Conservation (phyloP, 2,113 vertebrate species). For the Bubo blakistoni region DNA sequence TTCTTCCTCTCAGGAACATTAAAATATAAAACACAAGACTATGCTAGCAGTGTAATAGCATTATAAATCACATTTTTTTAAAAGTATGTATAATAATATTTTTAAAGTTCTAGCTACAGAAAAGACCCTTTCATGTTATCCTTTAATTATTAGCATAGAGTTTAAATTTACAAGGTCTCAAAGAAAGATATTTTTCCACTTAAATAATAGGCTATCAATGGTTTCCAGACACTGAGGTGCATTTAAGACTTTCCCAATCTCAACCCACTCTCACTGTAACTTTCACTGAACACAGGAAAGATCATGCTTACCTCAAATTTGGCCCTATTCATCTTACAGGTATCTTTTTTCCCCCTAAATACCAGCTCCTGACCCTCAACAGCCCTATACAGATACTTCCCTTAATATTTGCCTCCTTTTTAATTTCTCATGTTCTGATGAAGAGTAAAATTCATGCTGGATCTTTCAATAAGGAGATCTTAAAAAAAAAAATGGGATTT, state of each 20-base stretch:
- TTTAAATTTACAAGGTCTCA: not conserved
- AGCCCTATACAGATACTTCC: not conserved
- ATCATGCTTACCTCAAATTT: not conserved
- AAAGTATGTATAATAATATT: not conserved
- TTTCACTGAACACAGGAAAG: not conserved
- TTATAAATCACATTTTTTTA: not conserved
- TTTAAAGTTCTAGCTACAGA: not conserved
- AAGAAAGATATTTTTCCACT: not conserved
- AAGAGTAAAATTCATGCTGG: not conserved
- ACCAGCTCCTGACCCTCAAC: not conserved
- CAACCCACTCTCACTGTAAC: fast-evolving
- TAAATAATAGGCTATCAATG: not conserved
- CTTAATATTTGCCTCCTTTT: not conserved
- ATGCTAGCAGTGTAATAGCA: not conserved
- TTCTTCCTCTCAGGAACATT: not conserved
- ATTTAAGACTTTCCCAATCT: not conserved
- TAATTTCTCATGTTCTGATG: not conserved
- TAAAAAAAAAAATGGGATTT: not conserved
- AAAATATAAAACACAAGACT: not conserved
- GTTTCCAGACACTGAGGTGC: not conserved
- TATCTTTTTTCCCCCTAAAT: not conserved
- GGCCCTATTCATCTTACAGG: not conserved
- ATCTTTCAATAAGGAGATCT: not conserved
- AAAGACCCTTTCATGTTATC: not conserved
- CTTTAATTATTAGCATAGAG: not conserved